A percentile compares a stretch with the other conserved stretches of the same genome.
Conservation (phyloP, 2,888 invertebrate species). For the Lithophane semibrunnea region DNA sequence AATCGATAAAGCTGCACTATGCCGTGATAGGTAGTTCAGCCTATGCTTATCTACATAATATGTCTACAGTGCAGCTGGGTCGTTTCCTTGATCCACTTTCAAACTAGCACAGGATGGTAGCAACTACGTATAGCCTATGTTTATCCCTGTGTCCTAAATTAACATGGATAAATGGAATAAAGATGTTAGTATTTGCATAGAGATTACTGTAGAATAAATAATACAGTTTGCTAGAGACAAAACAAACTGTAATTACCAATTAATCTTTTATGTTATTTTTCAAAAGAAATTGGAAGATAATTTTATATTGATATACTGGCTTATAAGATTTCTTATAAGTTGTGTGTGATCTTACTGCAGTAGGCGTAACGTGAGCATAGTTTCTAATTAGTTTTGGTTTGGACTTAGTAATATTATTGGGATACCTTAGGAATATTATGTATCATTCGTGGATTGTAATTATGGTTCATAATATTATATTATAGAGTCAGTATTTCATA, state of each 20-base stretch:
- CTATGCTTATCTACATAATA: conserved; percentile 42
- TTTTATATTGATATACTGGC: conserved; percentile 4
- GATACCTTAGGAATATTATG: background rate
- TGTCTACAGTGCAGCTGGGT: conserved; percentile 43
- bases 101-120: conserved; percentile 55
- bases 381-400: conserved; percentile 39
- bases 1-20: conserved; percentile 58
- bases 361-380: conserved; percentile 20
- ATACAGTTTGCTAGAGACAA: background rate
- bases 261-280: background rate
- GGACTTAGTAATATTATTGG: background rate
- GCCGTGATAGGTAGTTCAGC: conserved; percentile 44
- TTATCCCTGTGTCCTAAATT: conserved; percentile 26
- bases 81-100: conserved; percentile 62
- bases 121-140: conserved; percentile 33
- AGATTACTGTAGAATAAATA: background rate
- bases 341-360: conserved; percentile 17
- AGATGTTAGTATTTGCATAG: conserved; percentile 10
- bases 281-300: conserved; percentile 2
- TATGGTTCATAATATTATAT: background rate
- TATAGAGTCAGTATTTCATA: background rate
- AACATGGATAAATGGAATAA: too few species aligned
- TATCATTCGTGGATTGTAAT: background rate
- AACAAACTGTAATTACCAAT: background rate
- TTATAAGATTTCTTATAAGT: conserved; percentile 28